phyloP scores from a whole-genome alignment of 2,113 vertebrate genomes.

The Colossoma macropomum region DNA sequence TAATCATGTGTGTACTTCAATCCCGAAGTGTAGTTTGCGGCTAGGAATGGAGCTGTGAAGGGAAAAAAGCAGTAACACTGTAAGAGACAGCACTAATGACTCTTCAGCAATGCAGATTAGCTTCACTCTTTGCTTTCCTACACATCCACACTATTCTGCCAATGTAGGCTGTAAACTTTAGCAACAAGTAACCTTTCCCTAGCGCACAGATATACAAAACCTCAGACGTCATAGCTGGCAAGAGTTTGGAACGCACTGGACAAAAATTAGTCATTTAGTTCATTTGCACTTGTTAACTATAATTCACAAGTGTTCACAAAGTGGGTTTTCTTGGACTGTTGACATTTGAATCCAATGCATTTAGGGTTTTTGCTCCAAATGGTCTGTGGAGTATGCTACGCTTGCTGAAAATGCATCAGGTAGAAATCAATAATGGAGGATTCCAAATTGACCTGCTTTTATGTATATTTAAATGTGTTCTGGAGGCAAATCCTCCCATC shows the following conservation, averaged over 20 bases:
- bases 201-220: not conserved
- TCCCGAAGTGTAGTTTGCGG: not conserved
- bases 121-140: not conserved
- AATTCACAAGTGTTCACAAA: not conserved
- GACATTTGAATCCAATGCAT: not conserved
- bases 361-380: not conserved
- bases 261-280: not conserved
- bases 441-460: not conserved
- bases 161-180: not conserved
- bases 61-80: not conserved
- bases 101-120: constrained; percentile 1
- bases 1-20: constrained; percentile 4
- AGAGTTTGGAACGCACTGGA: not conserved
- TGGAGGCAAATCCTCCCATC: not conserved
- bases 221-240: not conserved
- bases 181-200: not conserved
- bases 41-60: not conserved
- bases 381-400: not conserved
- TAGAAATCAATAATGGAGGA: not conserved
- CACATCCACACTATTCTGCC: not conserved
- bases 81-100: not conserved
- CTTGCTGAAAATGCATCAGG: not conserved
- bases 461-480: not conserved
- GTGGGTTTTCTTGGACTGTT: not conserved
- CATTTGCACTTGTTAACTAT: not conserved